Percentiles rank a stretch among this genome's conserved stretches.
phyloP scores from a whole-genome alignment of 1,140 invertebrate genomes.

The Nomia melanderi region DNA sequence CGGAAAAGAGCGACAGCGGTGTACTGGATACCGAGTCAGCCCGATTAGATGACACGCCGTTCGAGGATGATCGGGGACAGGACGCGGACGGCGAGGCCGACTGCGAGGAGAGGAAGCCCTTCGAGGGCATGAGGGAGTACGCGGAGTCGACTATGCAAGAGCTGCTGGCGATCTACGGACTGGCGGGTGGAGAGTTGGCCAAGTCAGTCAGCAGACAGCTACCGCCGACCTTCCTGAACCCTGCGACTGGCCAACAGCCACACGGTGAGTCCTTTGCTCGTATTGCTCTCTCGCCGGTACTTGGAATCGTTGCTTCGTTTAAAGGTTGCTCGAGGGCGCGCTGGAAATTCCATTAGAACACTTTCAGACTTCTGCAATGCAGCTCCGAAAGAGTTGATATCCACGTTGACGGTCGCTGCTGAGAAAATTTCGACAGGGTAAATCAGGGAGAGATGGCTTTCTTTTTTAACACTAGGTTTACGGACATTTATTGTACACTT shows the following conservation, averaged over 20 bases:
- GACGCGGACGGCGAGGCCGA: slow-evolving; percentile 61
- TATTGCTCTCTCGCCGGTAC: too few relatives aligned
- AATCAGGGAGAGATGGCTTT: too few relatives aligned
- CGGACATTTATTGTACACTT: too few relatives aligned
- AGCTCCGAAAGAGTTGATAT: too few relatives aligned
- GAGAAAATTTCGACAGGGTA: too few relatives aligned
- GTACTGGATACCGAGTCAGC: slow-evolving; percentile 69
- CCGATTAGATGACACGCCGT: slow-evolving; percentile 70
- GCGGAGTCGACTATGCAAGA: slow-evolving; percentile 85
- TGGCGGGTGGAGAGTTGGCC: slow-evolving; percentile 79
- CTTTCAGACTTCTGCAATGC: too few relatives aligned
- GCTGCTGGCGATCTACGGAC: slow-evolving; percentile 83
- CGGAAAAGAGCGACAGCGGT: slow-evolving; percentile 76
- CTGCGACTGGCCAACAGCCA: slow-evolving; percentile 69
- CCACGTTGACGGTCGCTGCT: too few relatives aligned
- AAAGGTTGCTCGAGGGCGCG: too few relatives aligned
- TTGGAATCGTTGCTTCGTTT: too few relatives aligned
- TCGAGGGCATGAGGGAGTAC: slow-evolving; percentile 82
- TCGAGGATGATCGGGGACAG: slow-evolving; percentile 73
- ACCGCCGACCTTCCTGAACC: slow-evolving; percentile 77
- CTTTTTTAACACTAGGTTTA: too few relatives aligned
- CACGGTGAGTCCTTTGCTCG: slow-evolving; percentile 63
- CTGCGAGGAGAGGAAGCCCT: slow-evolving; percentile 73
- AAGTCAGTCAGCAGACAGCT: slow-evolving; percentile 79
- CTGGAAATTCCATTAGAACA: too few relatives aligned